A percentile compares a stretch with the other conserved stretches of the same genome.
Conservation (phyloP, 2,797 vertebrate genomes). For the Odontamblyopus lacepedii region DNA sequence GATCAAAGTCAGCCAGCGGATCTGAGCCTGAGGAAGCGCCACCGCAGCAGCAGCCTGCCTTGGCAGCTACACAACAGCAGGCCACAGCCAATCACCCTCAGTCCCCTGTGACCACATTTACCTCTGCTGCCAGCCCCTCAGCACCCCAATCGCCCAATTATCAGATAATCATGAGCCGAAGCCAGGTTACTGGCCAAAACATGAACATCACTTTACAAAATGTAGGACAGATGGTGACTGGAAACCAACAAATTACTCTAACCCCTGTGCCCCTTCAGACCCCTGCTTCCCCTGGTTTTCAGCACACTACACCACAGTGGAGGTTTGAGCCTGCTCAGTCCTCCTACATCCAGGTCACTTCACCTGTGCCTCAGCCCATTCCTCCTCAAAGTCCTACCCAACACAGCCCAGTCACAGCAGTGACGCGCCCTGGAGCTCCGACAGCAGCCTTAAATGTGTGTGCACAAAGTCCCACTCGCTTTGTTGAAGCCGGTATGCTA, state of each 20-base stretch:
- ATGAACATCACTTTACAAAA: conserved; percentile 96
- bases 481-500: conserved; percentile 90
- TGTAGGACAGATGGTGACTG: conserved; percentile 87
- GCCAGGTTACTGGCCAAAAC: conserved; percentile 88
- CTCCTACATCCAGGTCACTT: conserved; percentile 94
- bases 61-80: conserved; percentile 75
- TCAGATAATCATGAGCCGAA: conserved; percentile 94
- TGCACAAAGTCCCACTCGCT: conserved; percentile 90
- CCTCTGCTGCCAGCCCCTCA: conserved; percentile 90
- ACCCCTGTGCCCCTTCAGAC: conserved; percentile 89
- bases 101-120: conserved; percentile 89
- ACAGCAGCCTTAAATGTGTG: conserved; percentile 85
- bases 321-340: conserved; percentile 91
- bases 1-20: conserved; percentile 88
- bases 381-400: conserved; percentile 96
- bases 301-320: conserved; percentile 89
- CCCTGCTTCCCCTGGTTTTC: conserved; percentile 90
- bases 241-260: conserved; percentile 93
- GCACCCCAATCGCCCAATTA: conserved; percentile 96
- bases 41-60: conserved; percentile 68
- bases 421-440: conserved; percentile 83
- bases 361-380: conserved; percentile 88
- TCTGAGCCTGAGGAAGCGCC: conserved; percentile 86
- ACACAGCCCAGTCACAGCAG: conserved; percentile 85
- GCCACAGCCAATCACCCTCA: conserved; percentile 84